Conservation (phyloP, 2,888 invertebrate species). For the Caenorhabditis doughertyi region DNA sequence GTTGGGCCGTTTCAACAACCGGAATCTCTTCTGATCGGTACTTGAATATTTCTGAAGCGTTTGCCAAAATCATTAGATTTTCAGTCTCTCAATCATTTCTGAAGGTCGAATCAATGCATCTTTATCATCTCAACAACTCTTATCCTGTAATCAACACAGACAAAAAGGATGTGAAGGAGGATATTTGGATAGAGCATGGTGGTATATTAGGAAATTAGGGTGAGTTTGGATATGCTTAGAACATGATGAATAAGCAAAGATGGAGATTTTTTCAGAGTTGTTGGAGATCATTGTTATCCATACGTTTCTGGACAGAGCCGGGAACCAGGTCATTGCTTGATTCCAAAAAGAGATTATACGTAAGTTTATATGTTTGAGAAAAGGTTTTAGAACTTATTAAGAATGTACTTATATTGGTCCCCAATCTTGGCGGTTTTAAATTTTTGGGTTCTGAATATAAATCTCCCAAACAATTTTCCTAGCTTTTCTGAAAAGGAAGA, state of each 20-base stretch:
- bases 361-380: slow-evolving; percentile 22
- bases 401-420: no score
- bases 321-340: slow-evolving; percentile 86
- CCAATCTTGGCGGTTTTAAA: no score
- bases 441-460: no score
- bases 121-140: slow-evolving; percentile 91
- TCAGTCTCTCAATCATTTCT: slow-evolving; percentile 88
- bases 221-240: slow-evolving; percentile 76
- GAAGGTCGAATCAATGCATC: slow-evolving; percentile 88
- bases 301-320: slow-evolving; percentile 86
- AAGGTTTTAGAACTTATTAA: neutral
- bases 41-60: neutral
- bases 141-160: slow-evolving; percentile 90
- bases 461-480: no score
- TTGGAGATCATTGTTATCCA: slow-evolving; percentile 91
- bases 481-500: no score
- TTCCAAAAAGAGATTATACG: slow-evolving; percentile 83
- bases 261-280: slow-evolving; percentile 87
- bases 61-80: neutral
- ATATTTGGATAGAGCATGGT: slow-evolving; percentile 93
- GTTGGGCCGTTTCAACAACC: slow-evolving; percentile 93
- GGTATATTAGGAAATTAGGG: slow-evolving; percentile 89
- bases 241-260: no score
- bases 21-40: slow-evolving; percentile 82
- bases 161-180: slow-evolving; percentile 92